phyloP scores from a whole-genome alignment of 2,113 vertebrate genomes.

The Pogona vitticeps region DNA sequence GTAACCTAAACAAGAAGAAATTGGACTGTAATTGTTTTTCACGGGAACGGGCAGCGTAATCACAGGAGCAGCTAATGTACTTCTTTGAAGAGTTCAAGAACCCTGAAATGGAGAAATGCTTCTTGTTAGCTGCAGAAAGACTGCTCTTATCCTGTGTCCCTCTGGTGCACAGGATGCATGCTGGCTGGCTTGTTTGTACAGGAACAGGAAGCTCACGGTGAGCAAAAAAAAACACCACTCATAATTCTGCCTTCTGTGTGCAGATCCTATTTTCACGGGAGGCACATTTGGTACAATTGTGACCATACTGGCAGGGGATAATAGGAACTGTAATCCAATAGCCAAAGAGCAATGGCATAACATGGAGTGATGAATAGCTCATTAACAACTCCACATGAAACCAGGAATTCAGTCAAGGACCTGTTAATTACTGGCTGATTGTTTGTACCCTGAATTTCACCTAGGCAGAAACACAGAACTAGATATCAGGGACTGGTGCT shows the following conservation, averaged over 20 bases:
- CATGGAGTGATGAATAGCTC: too few relatives aligned
- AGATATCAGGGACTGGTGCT: too few relatives aligned
- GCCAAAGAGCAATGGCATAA: too few relatives aligned
- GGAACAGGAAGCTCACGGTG: slow-evolving; percentile 2
- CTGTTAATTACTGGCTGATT: too few relatives aligned
- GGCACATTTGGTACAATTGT: background rate
- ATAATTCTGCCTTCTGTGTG: background rate
- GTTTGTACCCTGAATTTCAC: too few relatives aligned
- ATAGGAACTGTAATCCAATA: too few relatives aligned
- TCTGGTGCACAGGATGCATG: slow-evolving; percentile 35
- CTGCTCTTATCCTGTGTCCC: slow-evolving; percentile 16
- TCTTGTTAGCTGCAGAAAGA: slow-evolving; percentile 16
- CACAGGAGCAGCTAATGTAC: slow-evolving; percentile 56
- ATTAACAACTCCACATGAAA: too few relatives aligned
- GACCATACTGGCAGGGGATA: background rate
- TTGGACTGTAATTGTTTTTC: slow-evolving; percentile 70
- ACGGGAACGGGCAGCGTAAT: slow-evolving; percentile 64
- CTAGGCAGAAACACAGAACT: too few relatives aligned
- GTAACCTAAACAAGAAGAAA: slow-evolving; percentile 73
- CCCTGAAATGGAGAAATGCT: slow-evolving; percentile 37
- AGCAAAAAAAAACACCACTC: background rate
- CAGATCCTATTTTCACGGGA: background rate
- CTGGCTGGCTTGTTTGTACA: background rate
- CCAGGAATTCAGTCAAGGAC: too few relatives aligned
- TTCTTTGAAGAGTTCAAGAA: slow-evolving; percentile 60